Base-by-base conservation (phyloP, 2,888 invertebrate species). In the Odontocolon sp. region DNA sequence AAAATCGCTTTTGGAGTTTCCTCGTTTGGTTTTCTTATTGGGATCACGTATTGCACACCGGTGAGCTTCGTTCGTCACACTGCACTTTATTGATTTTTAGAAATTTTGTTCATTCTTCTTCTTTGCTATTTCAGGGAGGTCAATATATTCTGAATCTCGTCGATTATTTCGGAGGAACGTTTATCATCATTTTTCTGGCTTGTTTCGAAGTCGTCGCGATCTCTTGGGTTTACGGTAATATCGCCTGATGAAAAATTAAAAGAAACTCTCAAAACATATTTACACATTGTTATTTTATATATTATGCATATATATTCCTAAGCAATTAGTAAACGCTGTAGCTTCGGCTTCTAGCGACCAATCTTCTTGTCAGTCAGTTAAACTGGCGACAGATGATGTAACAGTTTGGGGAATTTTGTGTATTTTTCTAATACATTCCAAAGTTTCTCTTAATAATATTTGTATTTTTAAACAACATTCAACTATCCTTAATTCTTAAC, bases 21-120 rank as follows among this genome's bases (percentile, higher is more conserved):
- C 80, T 75, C 91, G 0, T 71, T 85, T 2, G 94, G 94, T 2
- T 95, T 95, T 82, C 87, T 92, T 0, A 75, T 93, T 50, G 95
- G 95, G 3, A 91, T 95, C 5, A 87, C 95, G 57, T 95, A 95
- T 83, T 92, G 94, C 8, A 95, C 95, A 16, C 95, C 95, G 78
- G 95, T 95, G 89, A 92, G 92, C 18, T 18, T 40, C 4, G 8
- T 56, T 18, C 14, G 14, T 61, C 14, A 26, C 26, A n/a, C 18
- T 5, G 3, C 11, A 14, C 14, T 33, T 50, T n/a, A 36, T 59
- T 63, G 3, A 11, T 36, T 54, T 33, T 45, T 38, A n/a, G 1
- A 23, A 26, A 36, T 1, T 0, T 18, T 28, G 2, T 57, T 14
- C 40, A 2, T 40, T 26, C 31, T 57, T 40, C 23, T 36, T 36